phyloP scores from a whole-genome alignment of 2,888 invertebrate species.

The Habrosyne pyritoides region DNA sequence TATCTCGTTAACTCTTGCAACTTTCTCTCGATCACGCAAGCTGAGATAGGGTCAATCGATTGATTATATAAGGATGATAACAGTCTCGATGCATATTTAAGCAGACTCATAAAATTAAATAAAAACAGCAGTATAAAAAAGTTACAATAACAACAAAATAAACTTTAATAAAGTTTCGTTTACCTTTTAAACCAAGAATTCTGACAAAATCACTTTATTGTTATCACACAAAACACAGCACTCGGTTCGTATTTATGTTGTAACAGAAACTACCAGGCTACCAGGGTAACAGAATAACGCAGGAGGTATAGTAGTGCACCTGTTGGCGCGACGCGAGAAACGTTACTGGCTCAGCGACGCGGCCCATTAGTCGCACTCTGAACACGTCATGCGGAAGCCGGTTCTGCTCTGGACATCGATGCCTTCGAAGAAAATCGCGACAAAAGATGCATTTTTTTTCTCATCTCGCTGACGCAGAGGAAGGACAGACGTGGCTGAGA shows the following conservation, averaged over 20 bases:
- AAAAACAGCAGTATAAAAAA: constrained; percentile 2
- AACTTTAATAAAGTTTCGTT: constrained; percentile 6
- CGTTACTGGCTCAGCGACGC: constrained; percentile 72
- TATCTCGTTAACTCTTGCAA: constrained; percentile 25
- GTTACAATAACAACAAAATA: constrained; percentile 5
- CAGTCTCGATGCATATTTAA: constrained; percentile 12
- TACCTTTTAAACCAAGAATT: constrained; percentile 29
- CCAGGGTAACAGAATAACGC: constrained; percentile 56
- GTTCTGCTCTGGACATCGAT: constrained; percentile 65
- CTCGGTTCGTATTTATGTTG: constrained; percentile 45
- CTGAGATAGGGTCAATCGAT: constrained; percentile 27
- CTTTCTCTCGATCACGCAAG: constrained; percentile 41
- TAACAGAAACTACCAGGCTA: constrained; percentile 46
- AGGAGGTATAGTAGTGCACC: constrained; percentile 65
- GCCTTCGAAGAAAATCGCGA: constrained; percentile 69
- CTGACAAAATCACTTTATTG: constrained; percentile 8
- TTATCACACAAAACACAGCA: constrained; percentile 51
- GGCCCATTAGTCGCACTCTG: constrained; percentile 68
- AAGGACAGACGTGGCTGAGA: constrained; percentile 9
- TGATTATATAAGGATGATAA: constrained; percentile 29
- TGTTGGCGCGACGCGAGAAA: constrained; percentile 75
- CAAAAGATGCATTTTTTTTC: constrained; percentile 48
- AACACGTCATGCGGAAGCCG: constrained; percentile 81
- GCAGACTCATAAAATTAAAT: constrained; percentile 10
- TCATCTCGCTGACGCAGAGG: constrained; percentile 40